Base-by-base conservation (phyloP, 2,113 vertebrate genomes). In the Trichechus manatus region DNA sequence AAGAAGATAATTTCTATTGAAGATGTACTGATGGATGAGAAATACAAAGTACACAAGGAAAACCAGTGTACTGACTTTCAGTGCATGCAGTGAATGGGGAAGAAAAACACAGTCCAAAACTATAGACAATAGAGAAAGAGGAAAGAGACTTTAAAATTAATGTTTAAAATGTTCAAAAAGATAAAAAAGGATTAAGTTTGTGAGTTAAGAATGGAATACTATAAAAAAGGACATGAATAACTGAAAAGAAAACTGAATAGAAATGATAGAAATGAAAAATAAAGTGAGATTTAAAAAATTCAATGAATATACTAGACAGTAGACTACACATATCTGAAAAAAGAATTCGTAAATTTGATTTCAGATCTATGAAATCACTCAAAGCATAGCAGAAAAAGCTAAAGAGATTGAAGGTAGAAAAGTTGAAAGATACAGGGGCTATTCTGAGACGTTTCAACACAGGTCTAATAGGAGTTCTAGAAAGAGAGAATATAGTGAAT, bases 271-370 rank as follows among this genome's bases (percentile, higher is more conserved):
- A 89, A 75, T 61, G 63, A 6, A 89, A 89, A 91, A 90, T 23
- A 22, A 75, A 84, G 63, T 89, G n/a, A 92, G 75, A 82, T 70
- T 74, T 66, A 14, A 87, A 72, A 85, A 72, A 85, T 39, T 87
- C 22, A 36, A 15, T 27, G 39, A 56, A 56, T 31, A 2, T 83
- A 36, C 13, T 79, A 47, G 59, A 80, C 6, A 61, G 17, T 27
- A 66, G 33, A 61, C 15, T 44, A 27, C 5, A 42, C 70, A 9
- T 13, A 5, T 63, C 31, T 63, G 74, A 44, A 25, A 14, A 42
- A 77, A 70, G 19, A 72, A 82, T 63, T 78, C n/a, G 33, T 89
- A 9, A 77, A 82, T 93, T 87, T 87, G 19, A 72, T 91, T 50
- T 13, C 9, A 27, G 29, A 47, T 47, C 19, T 82, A 39, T 93